phyloP scores from a whole-genome alignment of 2,888 invertebrate genomes.

The Anoncus sp. region DNA sequence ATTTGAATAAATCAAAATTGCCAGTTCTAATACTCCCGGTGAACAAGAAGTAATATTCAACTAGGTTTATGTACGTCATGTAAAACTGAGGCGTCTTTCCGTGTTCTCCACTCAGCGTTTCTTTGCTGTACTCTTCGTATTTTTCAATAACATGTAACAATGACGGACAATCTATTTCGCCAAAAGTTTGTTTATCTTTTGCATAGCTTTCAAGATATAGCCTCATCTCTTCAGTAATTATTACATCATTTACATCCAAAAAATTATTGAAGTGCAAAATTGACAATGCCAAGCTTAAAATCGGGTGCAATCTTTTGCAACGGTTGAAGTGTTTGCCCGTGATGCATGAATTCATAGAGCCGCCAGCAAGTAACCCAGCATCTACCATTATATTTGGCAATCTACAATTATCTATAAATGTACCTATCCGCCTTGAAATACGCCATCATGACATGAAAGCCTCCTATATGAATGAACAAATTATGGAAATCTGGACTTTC shows the following conservation, averaged over 20 bases:
- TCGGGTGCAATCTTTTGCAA: constrained; percentile 11
- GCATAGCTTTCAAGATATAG: not conserved
- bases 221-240: constrained; percentile 19
- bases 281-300: not conserved
- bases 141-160: constrained; percentile 61
- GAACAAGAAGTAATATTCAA: constrained; percentile 71
- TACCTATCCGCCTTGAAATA: constrained; percentile 5
- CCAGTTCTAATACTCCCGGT: constrained; percentile 71
- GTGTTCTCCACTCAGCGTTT: constrained; percentile 59
- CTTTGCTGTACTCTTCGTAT: constrained; percentile 65
- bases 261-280: constrained; percentile 16
- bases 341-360: not conserved
- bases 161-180: constrained; percentile 37
- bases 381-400: not conserved
- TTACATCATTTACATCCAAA: constrained; percentile 7
- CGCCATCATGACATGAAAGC: not conserved
- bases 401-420: not conserved
- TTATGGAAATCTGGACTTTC: not conserved
- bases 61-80: constrained; percentile 68
- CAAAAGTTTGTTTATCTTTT: constrained; percentile 11
- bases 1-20: constrained; percentile 70
- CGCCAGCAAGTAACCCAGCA: not conserved
- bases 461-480: not conserved
- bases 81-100: constrained; percentile 76
- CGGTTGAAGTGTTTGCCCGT: constrained; percentile 1